Evolutionary conservation across 2,888 invertebrate species (phyloP).

Genomic region (Ophraella communa): DNA sequence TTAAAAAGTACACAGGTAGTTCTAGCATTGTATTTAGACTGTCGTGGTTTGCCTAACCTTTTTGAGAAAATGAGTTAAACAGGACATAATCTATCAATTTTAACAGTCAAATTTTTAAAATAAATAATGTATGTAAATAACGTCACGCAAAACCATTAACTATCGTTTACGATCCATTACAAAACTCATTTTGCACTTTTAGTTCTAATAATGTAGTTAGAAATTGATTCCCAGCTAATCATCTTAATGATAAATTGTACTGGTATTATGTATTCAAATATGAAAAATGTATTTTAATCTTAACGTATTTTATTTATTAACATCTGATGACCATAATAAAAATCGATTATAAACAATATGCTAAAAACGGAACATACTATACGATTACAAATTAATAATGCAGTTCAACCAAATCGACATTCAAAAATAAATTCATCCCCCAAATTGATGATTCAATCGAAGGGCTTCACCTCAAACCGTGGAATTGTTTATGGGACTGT

Average conservation of each 20-base stretch:
- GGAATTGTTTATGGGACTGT: slow-evolving; percentile 53
- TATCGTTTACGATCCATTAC: neutral
- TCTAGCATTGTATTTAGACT: neutral
- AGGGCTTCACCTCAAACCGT: slow-evolving; percentile 51
- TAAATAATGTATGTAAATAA: neutral
- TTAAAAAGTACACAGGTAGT: neutral
- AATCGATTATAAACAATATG: too few relatives aligned
- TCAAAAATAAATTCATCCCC: slow-evolving; percentile 35
- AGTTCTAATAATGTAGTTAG: too few relatives aligned
- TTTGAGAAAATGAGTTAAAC: neutral
- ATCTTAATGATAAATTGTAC: too few relatives aligned
- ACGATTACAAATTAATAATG: slow-evolving; percentile 15
- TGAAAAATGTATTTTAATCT: too few relatives aligned
- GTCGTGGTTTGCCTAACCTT: neutral
- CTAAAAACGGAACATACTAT: neutral
- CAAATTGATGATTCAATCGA: slow-evolving; percentile 56
- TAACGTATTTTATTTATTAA: too few relatives aligned
- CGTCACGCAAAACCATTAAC: neutral
- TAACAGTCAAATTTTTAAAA: neutral
- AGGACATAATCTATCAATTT: neutral
- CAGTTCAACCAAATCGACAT: slow-evolving; percentile 17
- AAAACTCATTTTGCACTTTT: neutral
- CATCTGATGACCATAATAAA: too few relatives aligned
- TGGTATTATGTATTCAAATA: too few relatives aligned
- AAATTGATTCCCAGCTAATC: too few relatives aligned